Conservation (phyloP, 2,888 invertebrate species). For the Xylota segnis region DNA sequence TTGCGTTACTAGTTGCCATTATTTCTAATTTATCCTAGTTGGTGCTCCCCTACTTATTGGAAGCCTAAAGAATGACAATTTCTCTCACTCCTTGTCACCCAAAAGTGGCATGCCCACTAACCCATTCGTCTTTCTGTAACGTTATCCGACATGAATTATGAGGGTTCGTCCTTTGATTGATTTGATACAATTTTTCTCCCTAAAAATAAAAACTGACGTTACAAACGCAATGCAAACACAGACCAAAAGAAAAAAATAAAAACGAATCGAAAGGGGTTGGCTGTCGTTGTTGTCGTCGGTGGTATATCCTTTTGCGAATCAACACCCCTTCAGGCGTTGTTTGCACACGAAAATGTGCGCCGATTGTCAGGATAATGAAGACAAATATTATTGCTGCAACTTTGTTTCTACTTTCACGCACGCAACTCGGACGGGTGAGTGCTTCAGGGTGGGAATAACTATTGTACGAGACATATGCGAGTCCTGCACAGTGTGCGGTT, state of each 20-base stretch:
- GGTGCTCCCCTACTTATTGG: constrained; percentile 10
- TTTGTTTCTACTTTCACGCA: constrained; percentile 54
- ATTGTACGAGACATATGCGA: constrained; percentile 52
- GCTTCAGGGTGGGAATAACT: constrained; percentile 26
- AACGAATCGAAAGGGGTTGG: constrained; percentile 57
- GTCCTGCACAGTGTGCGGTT: constrained; percentile 43
- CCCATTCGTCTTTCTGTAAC: constrained; percentile 71
- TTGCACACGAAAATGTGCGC: constrained; percentile 72
- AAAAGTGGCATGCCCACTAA: constrained; percentile 67
- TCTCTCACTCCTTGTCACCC: constrained; percentile 54
- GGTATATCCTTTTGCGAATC: constrained; percentile 57
- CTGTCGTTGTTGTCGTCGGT: constrained; percentile 19
- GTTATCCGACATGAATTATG: constrained; percentile 75
- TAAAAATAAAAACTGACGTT: constrained; percentile 50
- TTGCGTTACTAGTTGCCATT: constrained; percentile 72
- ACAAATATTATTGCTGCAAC: constrained; percentile 71
- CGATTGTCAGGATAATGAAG: constrained; percentile 75
- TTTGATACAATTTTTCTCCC: constrained; percentile 70
- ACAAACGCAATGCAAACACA: constrained; percentile 70
- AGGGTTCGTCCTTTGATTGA: constrained; percentile 75
- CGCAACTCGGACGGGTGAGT: constrained; percentile 12
- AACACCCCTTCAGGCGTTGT: constrained; percentile 72
- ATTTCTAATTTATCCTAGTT: constrained; percentile 65
- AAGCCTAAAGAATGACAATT: constrained; percentile 24
- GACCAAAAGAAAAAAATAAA: constrained; percentile 47